These are phyloP conservation scores for Teleopsis dalmanni DNA, from an alignment of 1,140 invertebrate genomes.

Conservation along the genomic window DNA sequence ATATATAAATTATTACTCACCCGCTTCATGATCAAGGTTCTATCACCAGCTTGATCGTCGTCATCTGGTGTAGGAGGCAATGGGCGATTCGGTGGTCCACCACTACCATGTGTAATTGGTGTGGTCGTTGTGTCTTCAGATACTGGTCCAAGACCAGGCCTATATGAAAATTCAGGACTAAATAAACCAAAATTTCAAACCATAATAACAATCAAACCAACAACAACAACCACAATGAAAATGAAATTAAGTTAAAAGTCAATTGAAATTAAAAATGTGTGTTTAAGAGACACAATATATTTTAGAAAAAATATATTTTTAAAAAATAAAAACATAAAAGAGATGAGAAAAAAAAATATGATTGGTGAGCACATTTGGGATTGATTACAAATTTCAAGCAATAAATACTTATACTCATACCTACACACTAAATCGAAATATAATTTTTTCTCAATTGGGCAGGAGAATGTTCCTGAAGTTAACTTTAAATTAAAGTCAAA, in stretches of 20 bases:
- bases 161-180: conserved; percentile 82
- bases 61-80: conserved; percentile 89
- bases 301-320: background rate
- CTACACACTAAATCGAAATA: too few relatives aligned
- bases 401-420: too few relatives aligned
- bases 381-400: too few relatives aligned
- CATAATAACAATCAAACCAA: conserved; percentile 23
- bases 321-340: conserved; percentile 17
- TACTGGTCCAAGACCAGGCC: conserved; percentile 57
- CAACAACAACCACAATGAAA: conserved; percentile 14
- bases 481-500: too few relatives aligned
- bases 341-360: conserved; percentile 13
- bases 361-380: conserved; percentile 13
- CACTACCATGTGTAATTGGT: conserved; percentile 47
- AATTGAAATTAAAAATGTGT: conserved; percentile 24
- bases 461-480: too few relatives aligned
- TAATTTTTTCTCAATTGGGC: too few relatives aligned
- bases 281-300: conserved; percentile 13
- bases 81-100: conserved; percentile 79
- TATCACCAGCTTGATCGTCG: conserved; percentile 65
- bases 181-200: conserved; percentile 25
- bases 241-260: background rate
- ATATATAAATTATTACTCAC: too few relatives aligned
- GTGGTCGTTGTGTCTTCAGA: conserved; percentile 49
- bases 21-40: conserved; percentile 82